Conservation (phyloP, 92 coral and sea anemone genomes). For the Epizoanthus fatuus region DNA sequence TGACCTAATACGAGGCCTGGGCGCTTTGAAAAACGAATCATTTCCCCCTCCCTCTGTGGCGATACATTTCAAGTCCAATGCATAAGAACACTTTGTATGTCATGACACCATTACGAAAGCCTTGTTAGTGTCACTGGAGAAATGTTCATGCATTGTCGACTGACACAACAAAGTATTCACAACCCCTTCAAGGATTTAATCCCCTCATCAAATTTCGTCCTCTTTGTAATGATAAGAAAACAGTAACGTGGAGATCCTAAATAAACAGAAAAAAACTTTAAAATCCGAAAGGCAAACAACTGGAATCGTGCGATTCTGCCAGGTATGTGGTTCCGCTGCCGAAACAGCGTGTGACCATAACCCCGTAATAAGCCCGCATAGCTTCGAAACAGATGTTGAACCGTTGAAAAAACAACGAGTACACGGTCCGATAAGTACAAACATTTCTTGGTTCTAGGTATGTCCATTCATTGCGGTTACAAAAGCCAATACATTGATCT, state of each 20-base stretch:
- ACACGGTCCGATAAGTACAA: too few species aligned
- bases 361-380: neutral
- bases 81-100: neutral
- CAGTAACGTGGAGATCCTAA: neutral
- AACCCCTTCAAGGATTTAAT: constrained; percentile 17
- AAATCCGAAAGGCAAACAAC: constrained; percentile 34
- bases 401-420: constrained; percentile 18
- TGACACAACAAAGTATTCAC: neutral
- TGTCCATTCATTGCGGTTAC: too few species aligned
- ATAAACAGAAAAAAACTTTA: constrained; percentile 6
- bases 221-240: constrained; percentile 28
- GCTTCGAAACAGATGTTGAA: constrained; percentile 21
- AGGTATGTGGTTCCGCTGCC: constrained; percentile 16
- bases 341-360: neutral
- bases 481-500: too few species aligned
- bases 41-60: neutral
- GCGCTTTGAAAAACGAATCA: neutral
- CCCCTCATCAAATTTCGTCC: constrained; percentile 21
- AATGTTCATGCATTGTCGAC: neutral
- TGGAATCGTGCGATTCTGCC: neutral
- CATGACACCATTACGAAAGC: neutral
- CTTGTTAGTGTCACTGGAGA: neutral
- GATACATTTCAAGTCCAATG: constrained; percentile 5
- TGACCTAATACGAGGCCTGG: neutral
- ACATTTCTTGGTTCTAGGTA: too few species aligned